Conservation (phyloP, 2,888 invertebrate species). For the Amphipyra tragopoginis region DNA sequence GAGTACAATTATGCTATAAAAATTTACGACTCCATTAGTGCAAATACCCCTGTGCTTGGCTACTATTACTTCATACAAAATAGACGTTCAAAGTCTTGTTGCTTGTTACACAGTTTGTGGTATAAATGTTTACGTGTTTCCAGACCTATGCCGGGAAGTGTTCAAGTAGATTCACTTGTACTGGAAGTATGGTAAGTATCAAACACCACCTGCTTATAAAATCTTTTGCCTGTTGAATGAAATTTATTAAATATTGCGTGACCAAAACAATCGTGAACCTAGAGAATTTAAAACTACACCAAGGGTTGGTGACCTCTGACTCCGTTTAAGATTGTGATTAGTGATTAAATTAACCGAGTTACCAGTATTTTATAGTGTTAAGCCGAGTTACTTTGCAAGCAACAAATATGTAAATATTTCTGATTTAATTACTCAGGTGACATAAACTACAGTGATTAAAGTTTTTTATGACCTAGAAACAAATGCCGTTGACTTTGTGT, state of each 20-base stretch:
- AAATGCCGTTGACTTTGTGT: constrained; percentile 41
- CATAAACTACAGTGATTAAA: constrained; percentile 49
- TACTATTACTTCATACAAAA: constrained; percentile 34
- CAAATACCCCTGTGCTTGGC: constrained; percentile 61
- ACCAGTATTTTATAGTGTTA: constrained; percentile 29
- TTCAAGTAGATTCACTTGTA: constrained; percentile 93
- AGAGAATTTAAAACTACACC: constrained; percentile 25
- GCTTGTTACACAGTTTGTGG: constrained; percentile 20
- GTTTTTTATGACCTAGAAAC: constrained; percentile 51
- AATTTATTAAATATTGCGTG: constrained; percentile 50
- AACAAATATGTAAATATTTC: constrained; percentile 25
- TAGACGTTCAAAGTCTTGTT: constrained; percentile 9
- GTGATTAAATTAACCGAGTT: constrained; percentile 28
- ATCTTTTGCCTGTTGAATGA: constrained; percentile 35
- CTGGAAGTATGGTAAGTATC: constrained; percentile 94
- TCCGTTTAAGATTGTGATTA: constrained; percentile 30
- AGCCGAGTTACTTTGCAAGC: constrained; percentile 40
- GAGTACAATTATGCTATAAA: constrained; percentile 36
- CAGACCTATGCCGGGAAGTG: constrained; percentile 93
- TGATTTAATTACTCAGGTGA: constrained; percentile 46
- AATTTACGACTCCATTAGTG: constrained; percentile 50
- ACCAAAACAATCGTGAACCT: constrained; percentile 50
- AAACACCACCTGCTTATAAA: constrained; percentile 12
- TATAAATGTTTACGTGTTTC: constrained; percentile 61
- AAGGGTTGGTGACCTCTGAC: constrained; percentile 37